A percentile compares a stretch with the other conserved stretches of the same genome.
These are phyloP conservation scores for Platygyra sinensis DNA, from an alignment of 64 coral and sea anemone species.

Conservation along the genomic window DNA sequence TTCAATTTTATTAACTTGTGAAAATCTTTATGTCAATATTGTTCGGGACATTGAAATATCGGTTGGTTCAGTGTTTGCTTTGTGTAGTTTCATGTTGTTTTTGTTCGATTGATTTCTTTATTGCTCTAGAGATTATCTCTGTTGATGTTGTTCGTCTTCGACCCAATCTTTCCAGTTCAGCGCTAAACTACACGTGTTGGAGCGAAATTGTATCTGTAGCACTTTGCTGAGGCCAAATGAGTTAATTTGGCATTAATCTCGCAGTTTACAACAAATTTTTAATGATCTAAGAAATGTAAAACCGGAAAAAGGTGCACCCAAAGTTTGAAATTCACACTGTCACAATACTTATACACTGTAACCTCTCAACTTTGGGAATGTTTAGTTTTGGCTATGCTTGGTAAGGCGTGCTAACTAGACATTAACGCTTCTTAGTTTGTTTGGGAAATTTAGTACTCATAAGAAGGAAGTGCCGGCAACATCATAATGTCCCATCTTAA, in stretches of 20 bases:
- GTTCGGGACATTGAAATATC: slow-evolving; percentile 10
- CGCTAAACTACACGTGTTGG: not conserved
- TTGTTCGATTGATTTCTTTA: not conserved
- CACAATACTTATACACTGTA: not conserved
- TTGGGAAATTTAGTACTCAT: too few relatives aligned
- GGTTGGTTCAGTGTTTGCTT: slow-evolving; percentile 21
- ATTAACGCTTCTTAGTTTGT: too few relatives aligned
- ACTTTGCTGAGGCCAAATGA: not conserved
- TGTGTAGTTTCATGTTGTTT: not conserved
- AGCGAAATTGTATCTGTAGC: not conserved
- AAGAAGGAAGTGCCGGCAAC: too few relatives aligned
- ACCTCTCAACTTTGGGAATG: not conserved
- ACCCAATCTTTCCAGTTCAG: not conserved
- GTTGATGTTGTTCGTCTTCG: not conserved
- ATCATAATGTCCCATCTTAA: too few relatives aligned
- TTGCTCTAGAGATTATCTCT: not conserved
- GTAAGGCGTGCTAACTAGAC: too few relatives aligned
- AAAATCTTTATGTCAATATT: slow-evolving; percentile 46
- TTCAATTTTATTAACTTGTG: slow-evolving; percentile 39
- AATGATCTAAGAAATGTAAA: slow-evolving; percentile 7
- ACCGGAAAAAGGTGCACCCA: slow-evolving; percentile 3
- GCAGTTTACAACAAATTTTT: not conserved
- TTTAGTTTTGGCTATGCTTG: not conserved
- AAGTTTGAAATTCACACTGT: not conserved
- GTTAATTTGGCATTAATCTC: not conserved